phyloP scores from a whole-genome alignment of 1,140 invertebrate genomes.

The honey bee (Apis mellifera) region DNA sequence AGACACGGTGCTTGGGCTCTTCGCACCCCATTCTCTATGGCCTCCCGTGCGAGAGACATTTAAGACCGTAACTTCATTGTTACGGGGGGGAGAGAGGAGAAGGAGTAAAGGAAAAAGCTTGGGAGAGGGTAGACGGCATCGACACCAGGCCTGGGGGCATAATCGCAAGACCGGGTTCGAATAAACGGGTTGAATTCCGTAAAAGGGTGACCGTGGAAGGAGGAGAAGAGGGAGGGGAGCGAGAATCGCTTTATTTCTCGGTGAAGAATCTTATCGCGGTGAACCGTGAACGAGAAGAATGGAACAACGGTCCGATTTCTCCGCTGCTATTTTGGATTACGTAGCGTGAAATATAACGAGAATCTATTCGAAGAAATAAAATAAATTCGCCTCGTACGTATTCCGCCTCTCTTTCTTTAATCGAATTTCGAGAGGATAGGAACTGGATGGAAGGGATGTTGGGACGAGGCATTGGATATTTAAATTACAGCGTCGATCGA shows the following conservation, averaged over 20 bases:
- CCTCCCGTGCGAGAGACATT: conserved; percentile 60
- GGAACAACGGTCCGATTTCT: not conserved
- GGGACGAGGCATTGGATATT: not conserved
- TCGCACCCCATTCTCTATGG: conserved; percentile 66
- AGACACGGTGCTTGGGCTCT: conserved; percentile 64
- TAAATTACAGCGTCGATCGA: conserved; percentile 9
- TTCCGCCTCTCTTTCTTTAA: too few species aligned
- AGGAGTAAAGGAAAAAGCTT: not conserved
- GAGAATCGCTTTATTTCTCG: conserved; percentile 51
- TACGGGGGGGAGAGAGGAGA: conserved; percentile 29
- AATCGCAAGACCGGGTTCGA: conserved; percentile 55
- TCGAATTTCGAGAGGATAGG: not conserved
- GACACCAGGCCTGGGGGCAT: conserved; percentile 26
- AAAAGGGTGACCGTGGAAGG: conserved; percentile 28
- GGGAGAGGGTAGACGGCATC: conserved; percentile 11
- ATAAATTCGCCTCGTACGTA: too few species aligned
- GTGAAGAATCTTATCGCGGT: conserved; percentile 39
- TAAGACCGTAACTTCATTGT: conserved; percentile 66
- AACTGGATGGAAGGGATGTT: not conserved
- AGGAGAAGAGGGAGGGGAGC: too few species aligned
- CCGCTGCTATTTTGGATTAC: conserved; percentile 20
- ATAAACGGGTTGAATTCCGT: conserved; percentile 54
- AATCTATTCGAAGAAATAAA: too few species aligned
- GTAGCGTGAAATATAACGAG: conserved; percentile 24
- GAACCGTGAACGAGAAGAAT: conserved; percentile 39